Evolutionary conservation across 2,888 invertebrate genomes (phyloP).

Genomic region (Crossocerus cetratus): DNA sequence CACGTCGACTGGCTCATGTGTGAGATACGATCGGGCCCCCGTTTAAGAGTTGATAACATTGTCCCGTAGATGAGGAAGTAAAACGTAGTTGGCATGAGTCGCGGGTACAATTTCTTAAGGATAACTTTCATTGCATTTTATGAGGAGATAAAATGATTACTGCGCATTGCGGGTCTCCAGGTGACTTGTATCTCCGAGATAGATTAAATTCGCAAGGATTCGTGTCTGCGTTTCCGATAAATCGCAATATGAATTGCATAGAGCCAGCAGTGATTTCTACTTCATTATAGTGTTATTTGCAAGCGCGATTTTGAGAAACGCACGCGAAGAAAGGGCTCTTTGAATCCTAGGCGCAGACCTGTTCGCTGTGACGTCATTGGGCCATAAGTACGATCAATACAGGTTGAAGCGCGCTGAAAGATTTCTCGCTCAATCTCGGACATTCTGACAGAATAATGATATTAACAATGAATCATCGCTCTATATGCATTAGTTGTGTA

Average conservation of each 20-base stretch:
- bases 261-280: too few species aligned
- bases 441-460: constrained; percentile 4
- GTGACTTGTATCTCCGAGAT: too few species aligned
- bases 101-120: not conserved
- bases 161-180: not conserved
- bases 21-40: too few species aligned
- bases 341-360: constrained; percentile 37
- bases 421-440: constrained; percentile 42
- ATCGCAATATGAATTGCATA: too few species aligned
- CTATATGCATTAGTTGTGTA: constrained; percentile 3
- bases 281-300: not conserved
- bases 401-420: constrained; percentile 59
- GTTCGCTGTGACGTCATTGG: constrained; percentile 69
- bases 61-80: not conserved
- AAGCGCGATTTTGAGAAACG: not conserved
- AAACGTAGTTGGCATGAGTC: not conserved
- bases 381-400: constrained; percentile 73
- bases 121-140: not conserved
- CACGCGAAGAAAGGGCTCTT: constrained; percentile 17
- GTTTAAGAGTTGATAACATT: too few species aligned
- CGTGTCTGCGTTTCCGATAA: too few species aligned
- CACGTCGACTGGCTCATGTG: too few species aligned
- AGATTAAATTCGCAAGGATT: too few species aligned
- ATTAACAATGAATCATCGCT: not conserved
- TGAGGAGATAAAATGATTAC: not conserved